Evolutionary conservation across 2,888 invertebrate genomes (phyloP).

Genomic region (Tetragonula carbonaria): DNA sequence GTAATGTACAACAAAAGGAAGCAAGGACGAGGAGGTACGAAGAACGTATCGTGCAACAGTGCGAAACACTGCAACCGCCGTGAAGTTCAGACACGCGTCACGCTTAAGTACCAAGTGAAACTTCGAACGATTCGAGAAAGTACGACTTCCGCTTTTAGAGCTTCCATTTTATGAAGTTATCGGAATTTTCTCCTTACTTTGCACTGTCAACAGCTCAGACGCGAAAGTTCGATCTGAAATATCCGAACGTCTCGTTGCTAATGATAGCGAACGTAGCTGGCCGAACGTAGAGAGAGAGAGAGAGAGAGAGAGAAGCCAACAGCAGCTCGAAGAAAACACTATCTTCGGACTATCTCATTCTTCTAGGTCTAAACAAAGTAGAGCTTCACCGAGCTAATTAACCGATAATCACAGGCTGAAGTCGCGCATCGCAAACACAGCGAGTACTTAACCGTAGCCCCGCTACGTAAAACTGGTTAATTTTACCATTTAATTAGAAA

Average conservation of each 20-base stretch:
- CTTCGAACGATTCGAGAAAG: constrained; percentile 22
- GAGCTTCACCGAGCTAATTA: constrained; percentile 7
- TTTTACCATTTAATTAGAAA: constrained; percentile 16
- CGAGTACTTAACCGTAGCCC: not conserved
- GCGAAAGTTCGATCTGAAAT: constrained; percentile 4
- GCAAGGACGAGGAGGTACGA: too few species aligned
- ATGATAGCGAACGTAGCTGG: not conserved
- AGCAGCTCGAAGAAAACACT: not conserved
- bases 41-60: not conserved
- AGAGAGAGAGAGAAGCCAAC: not conserved
- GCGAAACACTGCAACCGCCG: not conserved
- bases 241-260: constrained; percentile 5
- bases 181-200: constrained; percentile 19
- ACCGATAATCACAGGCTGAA: constrained; percentile 10
- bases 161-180: constrained; percentile 30
- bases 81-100: constrained; percentile 5
- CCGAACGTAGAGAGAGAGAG: too few species aligned
- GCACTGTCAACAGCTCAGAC: not conserved
- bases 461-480: not conserved
- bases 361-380: not conserved
- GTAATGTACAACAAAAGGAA: not conserved
- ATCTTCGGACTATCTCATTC: not conserved
- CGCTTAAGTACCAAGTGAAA: constrained; percentile 14
- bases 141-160: constrained; percentile 12
- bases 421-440: not conserved